Percentiles rank a stretch among this genome's conserved stretches.
These are phyloP conservation scores for Erethizon dorsatum DNA, from an alignment of 2,797 vertebrate species.

Conservation along the genomic window DNA sequence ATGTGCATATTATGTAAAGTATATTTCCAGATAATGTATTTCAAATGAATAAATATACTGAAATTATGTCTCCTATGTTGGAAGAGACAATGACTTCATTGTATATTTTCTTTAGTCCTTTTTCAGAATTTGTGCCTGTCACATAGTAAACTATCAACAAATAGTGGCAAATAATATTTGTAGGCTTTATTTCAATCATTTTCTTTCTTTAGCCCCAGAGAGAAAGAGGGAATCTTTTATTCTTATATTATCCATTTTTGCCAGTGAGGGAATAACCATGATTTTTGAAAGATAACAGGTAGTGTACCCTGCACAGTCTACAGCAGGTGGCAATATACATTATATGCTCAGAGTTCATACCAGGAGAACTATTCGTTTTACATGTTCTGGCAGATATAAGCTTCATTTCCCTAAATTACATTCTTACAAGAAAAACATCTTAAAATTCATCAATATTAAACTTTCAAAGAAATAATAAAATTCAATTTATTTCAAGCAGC, in stretches of 20 bases:
- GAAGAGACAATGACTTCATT: not conserved
- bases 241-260: not conserved
- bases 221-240: not conserved
- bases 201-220: not conserved
- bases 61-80: slow-evolving; percentile 32
- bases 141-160: not conserved
- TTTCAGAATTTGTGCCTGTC: slow-evolving; percentile 18
- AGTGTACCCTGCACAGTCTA: not conserved
- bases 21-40: not conserved
- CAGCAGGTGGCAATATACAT: not conserved
- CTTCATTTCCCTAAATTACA: slow-evolving; percentile 7
- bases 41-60: slow-evolving; percentile 10
- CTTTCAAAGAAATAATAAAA: slow-evolving; percentile 66
- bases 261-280: not conserved
- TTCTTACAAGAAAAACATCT: slow-evolving; percentile 31
- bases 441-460: not conserved
- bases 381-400: not conserved
- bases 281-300: not conserved
- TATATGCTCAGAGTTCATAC: not conserved
- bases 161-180: not conserved
- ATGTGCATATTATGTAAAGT: not conserved
- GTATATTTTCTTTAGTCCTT: not conserved
- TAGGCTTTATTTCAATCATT: not conserved
- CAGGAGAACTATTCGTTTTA: slow-evolving; percentile 44
- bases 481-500: slow-evolving; percentile 11